A percentile compares a stretch with the other conserved stretches of the same genome.
These are phyloP conservation scores for Cuculus canorus DNA, from an alignment of 2,797 vertebrate genomes.

Conservation along the genomic window DNA sequence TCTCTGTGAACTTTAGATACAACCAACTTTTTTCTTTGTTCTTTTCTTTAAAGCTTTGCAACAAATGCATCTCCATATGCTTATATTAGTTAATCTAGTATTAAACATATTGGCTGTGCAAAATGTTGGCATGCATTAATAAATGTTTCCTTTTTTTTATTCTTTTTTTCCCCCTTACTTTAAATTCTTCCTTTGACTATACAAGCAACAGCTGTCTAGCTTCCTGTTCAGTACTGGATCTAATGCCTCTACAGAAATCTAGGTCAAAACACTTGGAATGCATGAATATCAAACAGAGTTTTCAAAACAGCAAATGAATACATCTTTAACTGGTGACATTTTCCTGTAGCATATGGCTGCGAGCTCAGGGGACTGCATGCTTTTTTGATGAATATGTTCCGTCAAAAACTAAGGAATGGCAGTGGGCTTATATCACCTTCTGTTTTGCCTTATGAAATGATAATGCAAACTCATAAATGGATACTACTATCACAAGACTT, in stretches of 20 bases:
- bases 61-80: constrained; percentile 88
- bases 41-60: constrained; percentile 86
- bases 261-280: constrained; percentile 89
- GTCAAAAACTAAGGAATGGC: constrained; percentile 89
- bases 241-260: constrained; percentile 85
- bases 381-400: constrained; percentile 97
- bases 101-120: constrained; percentile 86
- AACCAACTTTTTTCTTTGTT: constrained; percentile 85
- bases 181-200: constrained; percentile 84
- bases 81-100: constrained; percentile 87
- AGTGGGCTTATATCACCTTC: constrained; percentile 89
- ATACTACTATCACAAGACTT: constrained; percentile 76
- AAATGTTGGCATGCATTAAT: constrained; percentile 88
- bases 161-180: constrained; percentile 72
- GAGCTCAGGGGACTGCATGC: constrained; percentile 92
- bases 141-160: constrained; percentile 83
- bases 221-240: constrained; percentile 84
- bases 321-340: constrained; percentile 98
- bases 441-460: constrained; percentile 96
- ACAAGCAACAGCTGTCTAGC: constrained; percentile 87
- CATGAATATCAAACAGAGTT: constrained; percentile 93
- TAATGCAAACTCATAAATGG: constrained; percentile 86
- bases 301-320: constrained; percentile 95
- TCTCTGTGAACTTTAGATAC: constrained; percentile 82
- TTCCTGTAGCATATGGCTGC: constrained; percentile 92